Conservation (phyloP, 2,113 vertebrate species). For the Esox niger region DNA sequence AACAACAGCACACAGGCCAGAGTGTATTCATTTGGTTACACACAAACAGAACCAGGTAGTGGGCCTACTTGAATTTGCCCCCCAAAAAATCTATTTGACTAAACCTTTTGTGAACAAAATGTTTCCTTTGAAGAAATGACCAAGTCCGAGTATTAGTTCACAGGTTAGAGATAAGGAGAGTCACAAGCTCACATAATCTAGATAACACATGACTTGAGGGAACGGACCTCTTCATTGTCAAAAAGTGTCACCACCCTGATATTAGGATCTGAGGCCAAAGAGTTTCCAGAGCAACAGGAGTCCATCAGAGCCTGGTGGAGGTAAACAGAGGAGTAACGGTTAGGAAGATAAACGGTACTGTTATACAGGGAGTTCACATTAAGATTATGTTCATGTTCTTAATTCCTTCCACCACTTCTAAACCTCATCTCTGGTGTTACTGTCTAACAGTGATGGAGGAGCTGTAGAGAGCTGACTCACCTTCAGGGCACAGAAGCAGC, state of each 20-base stretch:
- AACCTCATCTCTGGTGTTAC: not conserved
- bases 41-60: no score
- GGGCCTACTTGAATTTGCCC: no score
- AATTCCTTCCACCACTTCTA: not conserved
- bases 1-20: no score
- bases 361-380: not conserved
- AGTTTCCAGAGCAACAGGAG: slow-evolving; percentile 73
- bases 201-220: not conserved
- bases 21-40: no score
- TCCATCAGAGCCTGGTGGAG: slow-evolving; percentile 80
- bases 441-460: not conserved
- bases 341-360: not conserved
- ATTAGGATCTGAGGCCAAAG: slow-evolving; percentile 82
- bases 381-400: no score
- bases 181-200: not conserved
- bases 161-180: not conserved
- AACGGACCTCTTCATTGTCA: slow-evolving; percentile 92
- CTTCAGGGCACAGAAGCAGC: slow-evolving; percentile 96
- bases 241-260: slow-evolving; percentile 89
- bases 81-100: no score
- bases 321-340: not conserved
- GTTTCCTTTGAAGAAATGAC: not conserved
- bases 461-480: slow-evolving; percentile 59
- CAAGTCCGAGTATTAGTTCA: no score
- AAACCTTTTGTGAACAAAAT: no score